These are phyloP conservation scores for Casuarius casuarius DNA, from an alignment of 2,113 vertebrate genomes.

Conservation along the genomic window DNA sequence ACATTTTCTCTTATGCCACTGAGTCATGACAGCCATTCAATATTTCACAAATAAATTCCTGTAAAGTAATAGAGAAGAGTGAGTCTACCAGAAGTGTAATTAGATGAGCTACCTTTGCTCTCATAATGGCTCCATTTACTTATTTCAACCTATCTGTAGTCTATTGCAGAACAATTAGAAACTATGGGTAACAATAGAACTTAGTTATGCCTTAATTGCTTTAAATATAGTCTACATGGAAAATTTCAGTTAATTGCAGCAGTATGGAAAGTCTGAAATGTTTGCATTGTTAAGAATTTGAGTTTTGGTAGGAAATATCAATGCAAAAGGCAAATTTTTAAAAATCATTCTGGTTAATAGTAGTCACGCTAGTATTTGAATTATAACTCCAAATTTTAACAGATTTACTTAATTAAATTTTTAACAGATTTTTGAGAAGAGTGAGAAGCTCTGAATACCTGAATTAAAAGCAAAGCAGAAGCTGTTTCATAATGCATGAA, in stretches of 20 bases:
- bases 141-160: background rate
- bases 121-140: background rate
- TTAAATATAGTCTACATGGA: background rate
- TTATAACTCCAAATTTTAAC: background rate
- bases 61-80: background rate
- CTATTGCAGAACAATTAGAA: background rate
- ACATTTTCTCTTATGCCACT: background rate
- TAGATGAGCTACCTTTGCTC: background rate
- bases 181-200: background rate
- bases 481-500: background rate
- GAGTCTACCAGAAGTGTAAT: background rate
- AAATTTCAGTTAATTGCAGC: background rate
- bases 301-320: background rate
- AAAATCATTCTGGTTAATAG: background rate
- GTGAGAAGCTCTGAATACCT: background rate
- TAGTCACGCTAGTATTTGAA: background rate
- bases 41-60: conserved; percentile 10
- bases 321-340: background rate
- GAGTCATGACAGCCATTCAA: background rate
- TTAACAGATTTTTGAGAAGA: background rate
- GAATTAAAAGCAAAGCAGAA: background rate
- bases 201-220: background rate
- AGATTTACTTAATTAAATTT: background rate
- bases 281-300: background rate
- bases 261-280: background rate